These are phyloP conservation scores for Chelonus insularis DNA, from an alignment of 1,140 invertebrate species.

Conservation along the genomic window DNA sequence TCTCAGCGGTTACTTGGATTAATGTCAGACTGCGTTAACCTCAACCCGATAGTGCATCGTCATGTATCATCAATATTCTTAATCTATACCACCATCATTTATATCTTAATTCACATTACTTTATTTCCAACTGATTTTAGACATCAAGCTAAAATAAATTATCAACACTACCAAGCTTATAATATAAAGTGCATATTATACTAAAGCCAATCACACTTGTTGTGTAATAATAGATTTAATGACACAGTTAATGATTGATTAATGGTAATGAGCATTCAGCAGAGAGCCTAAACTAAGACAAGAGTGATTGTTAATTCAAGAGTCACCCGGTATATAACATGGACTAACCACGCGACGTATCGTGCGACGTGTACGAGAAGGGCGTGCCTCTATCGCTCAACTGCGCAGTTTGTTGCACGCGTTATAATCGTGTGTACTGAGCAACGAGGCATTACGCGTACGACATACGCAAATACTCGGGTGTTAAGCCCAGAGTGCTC, in stretches of 20 bases:
- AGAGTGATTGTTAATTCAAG: background rate
- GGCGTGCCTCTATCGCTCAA: constrained; percentile 53
- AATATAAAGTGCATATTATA: too few species aligned
- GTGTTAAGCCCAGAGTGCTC: background rate
- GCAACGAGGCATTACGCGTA: constrained; percentile 33
- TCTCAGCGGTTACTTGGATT: constrained; percentile 27
- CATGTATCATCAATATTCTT: background rate
- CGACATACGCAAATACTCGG: constrained; percentile 27
- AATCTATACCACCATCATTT: background rate
- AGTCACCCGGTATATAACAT: constrained; percentile 33
- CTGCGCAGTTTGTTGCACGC: constrained; percentile 59
- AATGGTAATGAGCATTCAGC: background rate
- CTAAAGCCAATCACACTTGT: too few species aligned
- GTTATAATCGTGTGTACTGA: constrained; percentile 40
- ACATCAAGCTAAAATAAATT: too few species aligned
- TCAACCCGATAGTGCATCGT: constrained; percentile 14
- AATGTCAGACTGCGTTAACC: constrained; percentile 31
- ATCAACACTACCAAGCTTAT: too few species aligned
- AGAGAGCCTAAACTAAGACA: background rate
- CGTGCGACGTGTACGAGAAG: constrained; percentile 52
- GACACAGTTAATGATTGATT: background rate
- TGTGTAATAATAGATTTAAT: background rate
- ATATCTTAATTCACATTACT: background rate
- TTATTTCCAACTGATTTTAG: background rate
- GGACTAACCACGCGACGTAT: constrained; percentile 46